Evolutionary conservation across 64 coral and sea anemone genomes (phyloP).

Genomic region (Montipora cactus): DNA sequence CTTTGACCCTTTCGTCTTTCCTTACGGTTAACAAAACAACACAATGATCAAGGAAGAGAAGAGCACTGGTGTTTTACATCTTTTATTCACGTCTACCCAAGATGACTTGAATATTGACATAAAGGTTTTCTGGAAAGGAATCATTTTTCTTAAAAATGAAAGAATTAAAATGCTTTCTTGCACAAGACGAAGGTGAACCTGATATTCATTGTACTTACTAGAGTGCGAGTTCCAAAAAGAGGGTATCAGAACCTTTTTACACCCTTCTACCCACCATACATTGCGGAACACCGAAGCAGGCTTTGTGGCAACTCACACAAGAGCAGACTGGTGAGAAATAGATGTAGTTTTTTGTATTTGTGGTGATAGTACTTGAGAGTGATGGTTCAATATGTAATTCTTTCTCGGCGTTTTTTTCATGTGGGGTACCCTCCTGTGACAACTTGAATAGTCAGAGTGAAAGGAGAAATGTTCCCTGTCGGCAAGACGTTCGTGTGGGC

Average conservation of each 20-base stretch:
- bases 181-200: neutral
- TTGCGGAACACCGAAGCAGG: slow-evolving; percentile 29
- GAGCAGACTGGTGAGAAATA: neutral
- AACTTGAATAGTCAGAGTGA: neutral
- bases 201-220: neutral
- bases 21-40: too few relatives aligned
- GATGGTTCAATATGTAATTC: neutral
- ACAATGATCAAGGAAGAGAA: too few relatives aligned
- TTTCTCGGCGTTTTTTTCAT: neutral
- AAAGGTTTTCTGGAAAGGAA: too few relatives aligned
- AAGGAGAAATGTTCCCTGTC: neutral
- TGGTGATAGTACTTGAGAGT: neutral
- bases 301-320: neutral
- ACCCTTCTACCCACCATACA: slow-evolving; percentile 34
- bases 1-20: too few relatives aligned
- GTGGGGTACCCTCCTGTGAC: neutral
- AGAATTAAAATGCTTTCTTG: neutral
- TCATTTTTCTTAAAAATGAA: too few relatives aligned
- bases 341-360: neutral
- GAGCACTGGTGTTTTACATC: too few relatives aligned
- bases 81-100: too few relatives aligned
- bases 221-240: neutral
- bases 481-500: too few relatives aligned
- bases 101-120: too few relatives aligned
- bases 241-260: slow-evolving; percentile 22